Base-by-base conservation (phyloP, 2,888 invertebrate species). In the Clostera curtula region DNA sequence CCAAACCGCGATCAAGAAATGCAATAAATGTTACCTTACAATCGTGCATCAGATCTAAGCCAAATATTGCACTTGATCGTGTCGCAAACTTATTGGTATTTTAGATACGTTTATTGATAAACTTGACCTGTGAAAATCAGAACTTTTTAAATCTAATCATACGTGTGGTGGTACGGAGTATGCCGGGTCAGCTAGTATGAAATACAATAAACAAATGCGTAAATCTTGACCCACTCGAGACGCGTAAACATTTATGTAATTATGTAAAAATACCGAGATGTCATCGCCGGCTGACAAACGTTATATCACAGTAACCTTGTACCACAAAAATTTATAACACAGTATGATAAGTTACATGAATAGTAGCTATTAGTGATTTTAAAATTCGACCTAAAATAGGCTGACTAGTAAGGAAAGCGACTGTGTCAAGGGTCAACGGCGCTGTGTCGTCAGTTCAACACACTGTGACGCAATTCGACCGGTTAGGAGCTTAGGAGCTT, bases 401-500 rank as follows among this genome's bases (percentile, higher is more conserved):
- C 33, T 31, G 49, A 55, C 45, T 53, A 40, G 37, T 53, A 53
- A 61, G 55, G 64, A 67, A 69, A 68, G 59, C 50, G 55, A 56
- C 34, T 51, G 48, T 58, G 60, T 70, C 64, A 72, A 55, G 59
- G 67, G 79, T 74, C 79, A 69, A 70, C 46, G 16, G 47, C 55
- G 48, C 48, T 56, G 33, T 47, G 56, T 51, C 59, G 46, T 41
- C 51, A 56, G 65, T 67, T 69, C 68, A 66, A 65, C 54, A 65
- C 33, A 54, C 63, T 57, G 47, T 76, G 72, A 74, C 50, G 72
- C 68, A 77, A 79, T 37, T 22, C 25, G 40, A 60, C 68, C 56
- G 58, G 66, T 66, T 56, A 36, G 36, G 46, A 51, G 37, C 36
- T 34, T 36, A 49, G n/a, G 38, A 47, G 52, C 47, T 40, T 36